phyloP scores from a whole-genome alignment of 2,888 invertebrate genomes.

The Drosophila silvestris region DNA sequence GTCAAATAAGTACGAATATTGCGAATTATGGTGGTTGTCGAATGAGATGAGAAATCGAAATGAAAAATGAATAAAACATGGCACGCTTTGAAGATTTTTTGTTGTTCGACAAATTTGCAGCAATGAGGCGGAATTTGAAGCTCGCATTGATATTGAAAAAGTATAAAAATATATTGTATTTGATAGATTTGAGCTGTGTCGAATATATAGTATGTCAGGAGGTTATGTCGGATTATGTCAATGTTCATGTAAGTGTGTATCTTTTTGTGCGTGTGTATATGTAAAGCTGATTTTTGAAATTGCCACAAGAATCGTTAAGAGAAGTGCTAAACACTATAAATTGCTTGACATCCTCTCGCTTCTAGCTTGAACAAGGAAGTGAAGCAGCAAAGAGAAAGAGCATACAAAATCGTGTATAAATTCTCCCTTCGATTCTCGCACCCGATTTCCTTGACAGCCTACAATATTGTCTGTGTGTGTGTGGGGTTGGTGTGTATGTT shows the following conservation, averaged over 20 bases:
- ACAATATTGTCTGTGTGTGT: constrained; percentile 17
- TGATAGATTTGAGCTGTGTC: constrained; percentile 32
- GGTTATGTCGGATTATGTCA: constrained; percentile 26
- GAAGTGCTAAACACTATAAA: neutral
- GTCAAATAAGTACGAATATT: constrained; percentile 50
- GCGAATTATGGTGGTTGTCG: constrained; percentile 35
- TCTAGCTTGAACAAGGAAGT: neutral
- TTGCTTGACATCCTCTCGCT: neutral
- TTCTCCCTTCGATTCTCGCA: constrained; percentile 7
- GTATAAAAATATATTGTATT: constrained; percentile 34
- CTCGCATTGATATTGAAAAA: constrained; percentile 49
- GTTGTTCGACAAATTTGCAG: constrained; percentile 33
- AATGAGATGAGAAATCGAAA: constrained; percentile 55
- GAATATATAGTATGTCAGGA: constrained; percentile 16
- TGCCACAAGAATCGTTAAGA: constrained; percentile 5
- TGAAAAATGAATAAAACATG: constrained; percentile 62
- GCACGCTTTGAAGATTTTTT: constrained; percentile 60
- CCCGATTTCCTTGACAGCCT: constrained; percentile 1
- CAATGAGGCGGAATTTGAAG: constrained; percentile 45
- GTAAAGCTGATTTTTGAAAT: constrained; percentile 1
- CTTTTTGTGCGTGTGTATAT: constrained; percentile 21
- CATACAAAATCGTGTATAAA: neutral
- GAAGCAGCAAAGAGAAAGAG: neutral
- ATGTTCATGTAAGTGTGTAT: constrained; percentile 37
- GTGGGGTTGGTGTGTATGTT: constrained; percentile 1